phyloP scores from a whole-genome alignment of 2,113 vertebrate genomes.

The Saccopteryx leptura region DNA sequence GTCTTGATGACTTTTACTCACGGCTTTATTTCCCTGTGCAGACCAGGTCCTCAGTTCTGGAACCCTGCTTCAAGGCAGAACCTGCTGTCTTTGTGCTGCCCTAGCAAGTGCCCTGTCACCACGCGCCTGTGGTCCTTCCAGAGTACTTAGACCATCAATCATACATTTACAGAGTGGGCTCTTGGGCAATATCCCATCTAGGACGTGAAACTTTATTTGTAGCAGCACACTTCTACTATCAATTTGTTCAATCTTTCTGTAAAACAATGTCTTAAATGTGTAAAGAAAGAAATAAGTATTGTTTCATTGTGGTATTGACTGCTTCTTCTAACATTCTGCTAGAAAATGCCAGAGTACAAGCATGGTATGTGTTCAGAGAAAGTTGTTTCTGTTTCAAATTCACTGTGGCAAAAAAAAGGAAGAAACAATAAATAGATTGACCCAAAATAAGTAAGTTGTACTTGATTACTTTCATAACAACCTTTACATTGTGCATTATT shows the following conservation, averaged over 20 bases:
- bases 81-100: not conserved
- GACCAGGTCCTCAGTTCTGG: not conserved
- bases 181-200: not conserved
- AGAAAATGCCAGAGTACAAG: not conserved
- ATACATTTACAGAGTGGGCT: not conserved
- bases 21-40: not conserved
- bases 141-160: not conserved
- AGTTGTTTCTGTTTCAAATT: not conserved
- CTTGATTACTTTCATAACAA: not conserved
- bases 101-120: not conserved
- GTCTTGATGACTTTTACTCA: not conserved
- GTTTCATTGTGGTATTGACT: not conserved
- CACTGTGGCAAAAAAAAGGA: not conserved
- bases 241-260: conserved; percentile 56
- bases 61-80: not conserved
- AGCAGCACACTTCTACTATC: not conserved
- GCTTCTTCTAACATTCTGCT: not conserved
- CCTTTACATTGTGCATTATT: not conserved
- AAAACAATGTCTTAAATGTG: not conserved
- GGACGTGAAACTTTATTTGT: not conserved
- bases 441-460: not conserved
- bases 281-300: not conserved
- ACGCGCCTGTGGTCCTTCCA: not conserved
- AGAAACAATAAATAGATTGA: not conserved
- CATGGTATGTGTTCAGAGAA: not conserved